Conservation (phyloP, 2,797 vertebrate species). For the Anguilla obscura region DNA sequence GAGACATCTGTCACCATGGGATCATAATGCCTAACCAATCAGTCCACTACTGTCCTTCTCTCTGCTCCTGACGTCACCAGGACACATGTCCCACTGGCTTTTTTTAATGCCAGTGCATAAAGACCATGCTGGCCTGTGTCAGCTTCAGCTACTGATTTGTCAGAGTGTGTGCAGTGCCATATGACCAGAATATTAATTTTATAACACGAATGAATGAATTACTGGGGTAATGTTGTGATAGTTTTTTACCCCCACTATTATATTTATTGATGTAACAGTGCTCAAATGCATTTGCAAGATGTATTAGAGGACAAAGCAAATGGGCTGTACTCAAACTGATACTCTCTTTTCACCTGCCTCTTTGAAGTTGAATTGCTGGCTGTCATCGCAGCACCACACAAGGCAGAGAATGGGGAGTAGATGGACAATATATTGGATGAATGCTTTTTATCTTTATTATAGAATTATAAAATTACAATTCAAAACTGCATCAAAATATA, state of each 20-base stretch:
- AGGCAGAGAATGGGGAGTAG: too few species aligned
- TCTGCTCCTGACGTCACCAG: conserved; percentile 32
- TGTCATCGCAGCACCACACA: too few species aligned
- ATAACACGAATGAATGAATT: neutral
- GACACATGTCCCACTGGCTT: conserved; percentile 37
- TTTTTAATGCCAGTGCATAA: neutral
- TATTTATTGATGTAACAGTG: neutral
- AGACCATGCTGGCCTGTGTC: neutral
- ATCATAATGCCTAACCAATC: conserved; percentile 15
- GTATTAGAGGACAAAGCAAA: neutral
- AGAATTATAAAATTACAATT: neutral
- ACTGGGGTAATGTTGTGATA: neutral
- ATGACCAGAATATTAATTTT: neutral
- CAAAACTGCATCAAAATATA: too few species aligned
- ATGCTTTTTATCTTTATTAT: neutral
- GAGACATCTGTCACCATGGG: conserved; percentile 29
- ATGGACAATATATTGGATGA: neutral
- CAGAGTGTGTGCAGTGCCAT: neutral
- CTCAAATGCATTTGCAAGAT: neutral
- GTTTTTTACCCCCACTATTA: neutral
- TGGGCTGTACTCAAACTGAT: neutral
- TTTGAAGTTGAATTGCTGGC: neutral
- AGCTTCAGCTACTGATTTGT: conserved; percentile 39
- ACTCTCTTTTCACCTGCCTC: neutral
- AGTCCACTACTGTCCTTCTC: neutral